Evolutionary conservation across 2,797 vertebrate genomes (phyloP), one percentile per base, ranked within the genome.

Genomic region (Enteromius viviparus): DNA sequence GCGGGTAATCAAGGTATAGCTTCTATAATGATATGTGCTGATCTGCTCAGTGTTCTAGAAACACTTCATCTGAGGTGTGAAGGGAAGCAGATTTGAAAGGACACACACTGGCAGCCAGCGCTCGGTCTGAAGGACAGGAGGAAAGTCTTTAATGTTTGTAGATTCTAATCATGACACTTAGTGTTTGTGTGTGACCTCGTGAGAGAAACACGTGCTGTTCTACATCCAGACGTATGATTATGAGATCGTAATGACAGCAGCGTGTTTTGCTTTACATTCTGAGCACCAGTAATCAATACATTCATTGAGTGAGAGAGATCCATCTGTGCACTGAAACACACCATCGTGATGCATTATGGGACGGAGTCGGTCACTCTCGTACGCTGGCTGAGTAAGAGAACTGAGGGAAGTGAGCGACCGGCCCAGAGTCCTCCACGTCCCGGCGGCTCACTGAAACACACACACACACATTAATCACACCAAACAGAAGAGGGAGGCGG

Each of bases 401-500:
- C 90, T 97, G 96, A 15, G 96, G 96, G 88, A 97, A 97, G 91
- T 96, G 96, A 32, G 95, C 87, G 86, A 91, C 90, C 65, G 92
- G 90, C 34, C 91, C 91, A 7, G 89, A 88, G 71, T 92, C 93
- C 85, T 74, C 80, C 69, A 64, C 70, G 0, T 64, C 69, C 29
- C 34, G 58, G 64, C 55, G 12, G 70, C 26, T 64, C 42, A 3
- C 80, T 81, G 69, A 90, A 86, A 86, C 66, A 62, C 12, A 62
- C 26, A 23, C 55, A 23, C 55, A 60, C 40, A 10, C 55, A 26
- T 26, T 60, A 1, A 60, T 23, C n/a, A 55, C 49, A 40, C 32
- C 32, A 34, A 34, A 34, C 34, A 34, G 34, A 34, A 34, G 34
- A 6, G 4, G 34, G 34, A 34, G 34, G 34, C 34, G 34, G 34